Conservation (phyloP, 1,140 invertebrate species). For the Lordiphosa clarofinis region DNA sequence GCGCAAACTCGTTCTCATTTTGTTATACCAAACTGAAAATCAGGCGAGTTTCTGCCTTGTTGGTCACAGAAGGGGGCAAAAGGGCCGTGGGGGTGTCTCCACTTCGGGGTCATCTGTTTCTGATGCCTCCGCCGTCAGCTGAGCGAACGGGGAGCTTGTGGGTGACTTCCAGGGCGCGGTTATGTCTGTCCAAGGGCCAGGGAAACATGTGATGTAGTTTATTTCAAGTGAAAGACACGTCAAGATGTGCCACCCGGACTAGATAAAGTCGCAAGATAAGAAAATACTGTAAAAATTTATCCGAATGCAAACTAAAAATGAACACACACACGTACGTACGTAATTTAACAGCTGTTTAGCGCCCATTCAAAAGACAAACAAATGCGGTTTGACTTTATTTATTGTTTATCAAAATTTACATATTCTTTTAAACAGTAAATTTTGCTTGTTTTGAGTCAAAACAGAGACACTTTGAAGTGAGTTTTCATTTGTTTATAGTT, state of each 20-base stretch:
- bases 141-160: constrained; percentile 21
- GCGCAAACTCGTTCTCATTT: constrained; percentile 36
- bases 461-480: too few relatives aligned
- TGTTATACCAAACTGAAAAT: constrained; percentile 73
- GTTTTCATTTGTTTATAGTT: too few relatives aligned
- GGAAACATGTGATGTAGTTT: constrained; percentile 20
- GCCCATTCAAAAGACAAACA: too few relatives aligned
- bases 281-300: too few relatives aligned
- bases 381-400: too few relatives aligned
- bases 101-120: constrained; percentile 62
- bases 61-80: constrained; percentile 3
- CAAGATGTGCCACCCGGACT: constrained; percentile 1
- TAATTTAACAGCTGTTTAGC: too few relatives aligned
- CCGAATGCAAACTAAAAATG: too few relatives aligned
- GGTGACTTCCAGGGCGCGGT: constrained; percentile 36
- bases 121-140: constrained; percentile 45
- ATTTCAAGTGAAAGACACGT: not conserved
- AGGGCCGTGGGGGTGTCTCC: constrained; percentile 7
- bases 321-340: too few relatives aligned
- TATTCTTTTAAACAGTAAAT: too few relatives aligned
- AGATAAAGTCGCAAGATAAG: constrained; percentile 15
- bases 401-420: too few relatives aligned
- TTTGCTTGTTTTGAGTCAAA: too few relatives aligned
- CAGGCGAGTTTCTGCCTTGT: constrained; percentile 56
- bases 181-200: constrained; percentile 21